Evolutionary conservation across 1,140 invertebrate genomes (phyloP), one percentile per base, ranked within the genome.

Genomic region (Thaumetopoea pityocampa): DNA sequence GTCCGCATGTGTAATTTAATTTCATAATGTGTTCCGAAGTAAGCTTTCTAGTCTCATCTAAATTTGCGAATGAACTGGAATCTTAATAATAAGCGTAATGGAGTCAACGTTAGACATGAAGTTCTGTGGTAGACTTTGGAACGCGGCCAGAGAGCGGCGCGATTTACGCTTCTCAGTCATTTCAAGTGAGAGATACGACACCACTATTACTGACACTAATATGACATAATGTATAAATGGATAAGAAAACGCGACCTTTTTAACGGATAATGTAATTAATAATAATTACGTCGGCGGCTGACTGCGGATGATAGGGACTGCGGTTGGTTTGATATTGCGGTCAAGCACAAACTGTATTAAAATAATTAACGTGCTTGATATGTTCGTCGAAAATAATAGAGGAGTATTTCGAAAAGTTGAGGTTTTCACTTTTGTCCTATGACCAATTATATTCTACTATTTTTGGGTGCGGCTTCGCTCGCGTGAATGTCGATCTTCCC

Each of bases 101-200:
- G 41, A 45, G 36, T 48, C 44, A 28, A 44, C 41, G 47, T 32
- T 19, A 32, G 18, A 44, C 16, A 36, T 8, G 14, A 23, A 50
- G 42, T 56, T 51, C 43, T 40, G 14, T 26, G 24, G 41, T 23
- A 36, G 35, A 23, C 45, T 27, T 51, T 59, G 60, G 60, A 49
- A 9, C 9, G 19, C 15, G 7, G 60, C 60, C 60, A 63, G 47
- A 33, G 34, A 51, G 48, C 32, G 26, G 35, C 35, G 28, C 26
- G 44, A 56, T 49, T 41, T 44, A 28, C 24, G 16, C 16, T 28
- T 11, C 29, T 45, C 45, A 29, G 50, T 24, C 32, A 51, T 42
- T 51, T 61, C 24, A 24, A 56, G 37, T 46, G 37, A 48, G 26
- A 45, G 33, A 45, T 49, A 47, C 36, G 18, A 27, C 18, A 30